Evolutionary conservation across 2,888 invertebrate genomes (phyloP).

Genomic region (Gryllus longicercus): DNA sequence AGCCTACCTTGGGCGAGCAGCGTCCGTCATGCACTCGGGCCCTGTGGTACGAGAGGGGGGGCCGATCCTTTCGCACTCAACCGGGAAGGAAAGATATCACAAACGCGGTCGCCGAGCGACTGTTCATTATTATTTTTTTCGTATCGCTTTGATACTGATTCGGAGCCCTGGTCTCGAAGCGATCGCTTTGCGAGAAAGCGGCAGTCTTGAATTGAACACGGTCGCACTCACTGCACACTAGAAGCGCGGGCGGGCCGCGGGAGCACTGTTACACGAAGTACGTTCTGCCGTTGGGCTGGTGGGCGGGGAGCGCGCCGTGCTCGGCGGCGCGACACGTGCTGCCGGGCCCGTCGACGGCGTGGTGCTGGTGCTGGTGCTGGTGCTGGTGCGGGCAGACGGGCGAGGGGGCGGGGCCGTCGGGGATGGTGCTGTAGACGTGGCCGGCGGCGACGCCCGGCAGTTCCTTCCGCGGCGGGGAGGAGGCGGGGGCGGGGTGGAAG

Average conservation of each 20-base stretch:
- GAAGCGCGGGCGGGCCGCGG: neutral
- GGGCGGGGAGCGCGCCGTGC: neutral
- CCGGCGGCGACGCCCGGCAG: neutral
- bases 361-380: neutral
- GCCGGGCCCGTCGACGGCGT: neutral
- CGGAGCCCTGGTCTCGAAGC: neutral
- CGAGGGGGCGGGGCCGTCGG: conserved; percentile 31
- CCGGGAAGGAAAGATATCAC: conserved; percentile 6
- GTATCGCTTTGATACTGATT: neutral
- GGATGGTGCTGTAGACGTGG: conserved; percentile 38
- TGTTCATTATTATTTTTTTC: too few species aligned
- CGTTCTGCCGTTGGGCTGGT: conserved; percentile 31
- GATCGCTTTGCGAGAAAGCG: neutral
- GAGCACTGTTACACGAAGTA: conserved; percentile 34
- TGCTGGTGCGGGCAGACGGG: neutral
- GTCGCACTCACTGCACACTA: neutral
- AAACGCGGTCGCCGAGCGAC: neutral
- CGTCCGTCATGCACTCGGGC: neutral
- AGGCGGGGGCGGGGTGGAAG: conserved; percentile 27
- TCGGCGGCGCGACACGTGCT: neutral
- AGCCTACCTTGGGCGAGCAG: conserved; percentile 2
- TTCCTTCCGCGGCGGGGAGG: conserved; percentile 33
- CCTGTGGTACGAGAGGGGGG: neutral
- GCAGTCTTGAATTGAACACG: neutral
- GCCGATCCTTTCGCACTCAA: neutral